A percentile compares a stretch with the other conserved stretches of the same genome.
phyloP scores from a whole-genome alignment of 1,140 invertebrate genomes.

The Neoseiulus cucumeris region DNA sequence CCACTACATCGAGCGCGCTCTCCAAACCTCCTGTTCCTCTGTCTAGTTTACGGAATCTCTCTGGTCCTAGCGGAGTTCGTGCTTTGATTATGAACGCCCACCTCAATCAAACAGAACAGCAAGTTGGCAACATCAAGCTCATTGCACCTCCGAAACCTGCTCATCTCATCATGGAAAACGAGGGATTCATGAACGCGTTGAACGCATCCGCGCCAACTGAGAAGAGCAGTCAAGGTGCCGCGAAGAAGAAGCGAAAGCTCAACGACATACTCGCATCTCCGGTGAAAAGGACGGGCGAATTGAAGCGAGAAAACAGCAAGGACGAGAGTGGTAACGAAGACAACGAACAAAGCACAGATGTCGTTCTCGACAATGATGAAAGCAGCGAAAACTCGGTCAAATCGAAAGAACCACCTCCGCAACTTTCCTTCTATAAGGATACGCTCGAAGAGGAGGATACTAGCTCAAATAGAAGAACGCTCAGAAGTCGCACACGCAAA shows the following conservation, averaged over 20 bases:
- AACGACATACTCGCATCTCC: too few relatives aligned
- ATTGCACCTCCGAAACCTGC: neutral
- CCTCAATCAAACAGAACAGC: neutral
- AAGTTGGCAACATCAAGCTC: constrained; percentile 6
- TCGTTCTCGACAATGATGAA: neutral
- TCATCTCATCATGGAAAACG: constrained; percentile 9
- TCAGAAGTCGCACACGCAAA: constrained; percentile 18
- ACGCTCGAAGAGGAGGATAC: constrained; percentile 43
- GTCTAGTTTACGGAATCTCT: neutral
- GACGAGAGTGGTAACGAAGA: constrained; percentile 6
- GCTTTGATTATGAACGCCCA: neutral
- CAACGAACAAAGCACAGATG: neutral
- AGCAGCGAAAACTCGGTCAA: neutral
- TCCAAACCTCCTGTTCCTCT: neutral
- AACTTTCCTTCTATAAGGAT: constrained; percentile 65
- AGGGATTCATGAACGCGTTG: constrained; percentile 1
- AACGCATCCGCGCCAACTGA: neutral
- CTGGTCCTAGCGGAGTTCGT: constrained; percentile 9
- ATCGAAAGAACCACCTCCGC: neutral
- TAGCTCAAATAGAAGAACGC: neutral
- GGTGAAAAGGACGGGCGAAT: neutral
- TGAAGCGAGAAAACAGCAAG: constrained; percentile 5
- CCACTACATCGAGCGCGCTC: neutral
- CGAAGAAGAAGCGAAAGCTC: neutral
- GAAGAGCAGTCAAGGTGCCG: neutral